Percentiles rank a stretch among this genome's conserved stretches.
These are phyloP conservation scores for Papilio helenus DNA, from an alignment of 1,140 invertebrate species.

Conservation along the genomic window DNA sequence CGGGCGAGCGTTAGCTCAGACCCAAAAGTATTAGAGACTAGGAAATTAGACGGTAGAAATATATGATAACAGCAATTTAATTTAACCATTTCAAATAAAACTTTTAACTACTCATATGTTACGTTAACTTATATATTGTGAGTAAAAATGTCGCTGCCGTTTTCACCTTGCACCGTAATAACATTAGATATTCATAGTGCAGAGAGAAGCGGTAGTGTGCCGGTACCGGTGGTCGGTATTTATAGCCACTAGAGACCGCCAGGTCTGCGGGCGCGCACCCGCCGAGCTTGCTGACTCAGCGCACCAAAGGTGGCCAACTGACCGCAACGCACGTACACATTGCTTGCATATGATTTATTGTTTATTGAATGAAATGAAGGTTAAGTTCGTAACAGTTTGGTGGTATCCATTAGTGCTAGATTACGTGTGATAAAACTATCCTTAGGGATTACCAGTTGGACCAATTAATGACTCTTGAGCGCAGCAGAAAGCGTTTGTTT, in stretches of 20 bases:
- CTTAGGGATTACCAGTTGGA: too few species aligned
- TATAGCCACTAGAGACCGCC: background rate
- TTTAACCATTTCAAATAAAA: too few species aligned
- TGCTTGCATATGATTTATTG: background rate
- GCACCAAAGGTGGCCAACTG: background rate
- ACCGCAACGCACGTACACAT: background rate
- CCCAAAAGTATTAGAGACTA: too few species aligned
- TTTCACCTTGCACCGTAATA: background rate
- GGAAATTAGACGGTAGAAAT: too few species aligned
- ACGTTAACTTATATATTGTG: background rate
- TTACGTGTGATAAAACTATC: too few species aligned
- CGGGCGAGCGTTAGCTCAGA: background rate
- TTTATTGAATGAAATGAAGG: background rate
- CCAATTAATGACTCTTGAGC: too few species aligned
- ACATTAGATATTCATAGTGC: constrained; percentile 34
- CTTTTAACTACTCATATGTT: too few species aligned
- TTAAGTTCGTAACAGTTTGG: background rate
- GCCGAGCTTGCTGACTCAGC: constrained; percentile 20
- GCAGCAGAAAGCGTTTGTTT: too few species aligned
- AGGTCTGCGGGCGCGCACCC: background rate
- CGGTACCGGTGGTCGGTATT: constrained; percentile 28
- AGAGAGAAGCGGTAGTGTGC: constrained; percentile 26
- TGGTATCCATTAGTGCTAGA: background rate
- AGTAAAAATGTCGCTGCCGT: background rate
- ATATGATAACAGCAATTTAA: too few species aligned